Percentiles rank a stretch among this genome's conserved stretches.
Evolutionary conservation across 2,888 invertebrate genomes (phyloP).

Genomic region (Nezara viridula): DNA sequence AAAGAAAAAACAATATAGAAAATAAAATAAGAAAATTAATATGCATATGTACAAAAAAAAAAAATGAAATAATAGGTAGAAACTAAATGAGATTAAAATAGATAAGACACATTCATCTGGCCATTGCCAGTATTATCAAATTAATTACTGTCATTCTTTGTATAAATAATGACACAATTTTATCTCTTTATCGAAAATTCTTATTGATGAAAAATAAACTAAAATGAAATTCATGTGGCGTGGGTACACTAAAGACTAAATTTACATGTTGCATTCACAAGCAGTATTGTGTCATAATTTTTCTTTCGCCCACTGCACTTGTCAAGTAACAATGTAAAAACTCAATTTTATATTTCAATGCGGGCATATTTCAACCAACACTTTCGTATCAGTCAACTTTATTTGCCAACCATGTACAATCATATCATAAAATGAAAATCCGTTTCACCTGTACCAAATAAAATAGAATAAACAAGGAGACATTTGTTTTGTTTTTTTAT

Average conservation of each 20-base stretch:
- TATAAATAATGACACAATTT: too few relatives aligned
- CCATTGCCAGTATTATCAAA: too few relatives aligned
- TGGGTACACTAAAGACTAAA: constrained; percentile 30
- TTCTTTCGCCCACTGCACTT: not conserved
- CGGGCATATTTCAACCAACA: not conserved
- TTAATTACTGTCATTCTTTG: too few relatives aligned
- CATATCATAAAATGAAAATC: not conserved
- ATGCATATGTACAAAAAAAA: too few relatives aligned
- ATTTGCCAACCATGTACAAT: not conserved
- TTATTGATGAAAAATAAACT: not conserved
- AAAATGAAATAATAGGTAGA: too few relatives aligned
- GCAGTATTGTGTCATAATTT: not conserved
- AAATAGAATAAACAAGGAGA: not conserved
- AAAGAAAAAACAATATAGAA: too few relatives aligned
- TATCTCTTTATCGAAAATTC: too few relatives aligned
- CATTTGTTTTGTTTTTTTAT: not conserved
- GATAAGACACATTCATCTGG: too few relatives aligned
- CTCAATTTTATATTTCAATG: constrained; percentile 29
- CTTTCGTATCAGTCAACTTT: not conserved
- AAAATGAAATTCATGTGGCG: not conserved
- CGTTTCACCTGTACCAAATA: not conserved
- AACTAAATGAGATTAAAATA: too few relatives aligned
- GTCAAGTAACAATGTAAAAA: constrained; percentile 13
- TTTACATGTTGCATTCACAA: constrained; percentile 26
- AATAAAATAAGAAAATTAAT: too few relatives aligned